Evolutionary conservation across 2,113 vertebrate genomes (phyloP), one percentile per base, ranked within the genome.

Genomic region (Xyliphius kryptos): DNA sequence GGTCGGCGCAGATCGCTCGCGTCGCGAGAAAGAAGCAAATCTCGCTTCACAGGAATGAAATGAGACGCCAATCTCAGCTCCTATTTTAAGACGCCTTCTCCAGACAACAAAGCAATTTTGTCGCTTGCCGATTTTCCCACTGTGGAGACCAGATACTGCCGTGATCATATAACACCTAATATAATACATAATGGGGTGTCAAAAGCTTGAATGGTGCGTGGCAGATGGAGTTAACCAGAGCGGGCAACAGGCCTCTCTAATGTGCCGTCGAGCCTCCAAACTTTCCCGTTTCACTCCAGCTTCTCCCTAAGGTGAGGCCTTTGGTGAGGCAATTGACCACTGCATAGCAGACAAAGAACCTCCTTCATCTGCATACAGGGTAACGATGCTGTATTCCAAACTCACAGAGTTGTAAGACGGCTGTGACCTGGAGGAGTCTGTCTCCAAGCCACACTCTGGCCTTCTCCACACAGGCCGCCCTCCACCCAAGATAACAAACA

Each of bases 81-180:
- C n/a, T n/a, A n/a, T n/a, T n/a, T n/a, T n/a, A n/a, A n/a, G n/a
- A n/a, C n/a, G n/a, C n/a, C n/a, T 43, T 43, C 43, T 47, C 21
- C 21, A 8, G 40, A 54, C 20, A 37, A 21, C 37, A 67, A 13
- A 26, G 9, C 17, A 22, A 8, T 41, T 12, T 17, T 37, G 13
- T 38, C 36, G 36, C 36, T 6, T 10, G 10, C 5, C 19, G 16
- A n/a, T 46, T 40, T 67, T 13, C 22, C 49, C 16, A 19, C 10
- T 19, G 20, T 37, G 17, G 11, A 22, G 50, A 16, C 17, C 32
- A 48, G 36, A 50, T 40, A 41, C 26, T 16, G 37, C 44, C 19
- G 6, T 15, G 21, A 43, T 50, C 41, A 51, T 48, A 65, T 51
- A 41, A 66, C 20, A 38, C n/a, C 12, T 58, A 41, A 32, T 66